Evolutionary conservation across 1,140 invertebrate species (phyloP).

Genomic region (Teleogryllus occipitalis): DNA sequence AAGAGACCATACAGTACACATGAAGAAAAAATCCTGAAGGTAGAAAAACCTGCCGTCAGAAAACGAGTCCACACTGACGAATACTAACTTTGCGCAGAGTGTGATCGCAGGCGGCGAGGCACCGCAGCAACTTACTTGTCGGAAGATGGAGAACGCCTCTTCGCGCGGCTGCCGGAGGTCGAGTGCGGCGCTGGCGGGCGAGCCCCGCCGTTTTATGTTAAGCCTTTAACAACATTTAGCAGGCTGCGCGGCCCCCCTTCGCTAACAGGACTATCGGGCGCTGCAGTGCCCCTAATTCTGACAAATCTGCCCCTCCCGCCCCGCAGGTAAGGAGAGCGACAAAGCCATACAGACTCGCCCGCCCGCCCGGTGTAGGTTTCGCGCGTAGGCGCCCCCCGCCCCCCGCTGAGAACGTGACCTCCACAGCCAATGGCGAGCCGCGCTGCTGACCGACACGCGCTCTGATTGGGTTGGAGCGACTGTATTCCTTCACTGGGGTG

Average conservation of each 20-base stretch:
- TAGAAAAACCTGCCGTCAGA: too few relatives aligned
- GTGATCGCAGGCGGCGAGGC: background rate
- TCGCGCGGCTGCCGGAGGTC: background rate
- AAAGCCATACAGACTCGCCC: background rate
- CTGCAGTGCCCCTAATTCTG: background rate
- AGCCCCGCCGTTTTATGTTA: background rate
- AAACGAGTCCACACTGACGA: too few relatives aligned
- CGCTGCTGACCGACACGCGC: too few relatives aligned
- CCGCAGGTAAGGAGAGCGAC: background rate
- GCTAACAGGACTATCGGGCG: background rate
- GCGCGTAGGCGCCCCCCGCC: too few relatives aligned
- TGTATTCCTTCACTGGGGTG: too few relatives aligned
- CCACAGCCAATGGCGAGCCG: too few relatives aligned
- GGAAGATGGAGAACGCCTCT: background rate
- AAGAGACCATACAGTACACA: too few relatives aligned
- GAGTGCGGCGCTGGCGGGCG: background rate
- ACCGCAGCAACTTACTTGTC: background rate
- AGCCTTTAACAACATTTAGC: constrained; percentile 4
- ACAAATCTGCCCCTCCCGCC: background rate
- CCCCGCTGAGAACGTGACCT: too few relatives aligned
- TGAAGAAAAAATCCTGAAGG: too few relatives aligned
- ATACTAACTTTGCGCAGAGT: background rate
- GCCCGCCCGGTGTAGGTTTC: background rate
- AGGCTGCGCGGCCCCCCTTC: background rate
- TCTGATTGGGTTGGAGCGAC: too few relatives aligned